These are phyloP conservation scores for Neodiprion fabricii DNA, from an alignment of 1,140 invertebrate genomes.

Conservation along the genomic window DNA sequence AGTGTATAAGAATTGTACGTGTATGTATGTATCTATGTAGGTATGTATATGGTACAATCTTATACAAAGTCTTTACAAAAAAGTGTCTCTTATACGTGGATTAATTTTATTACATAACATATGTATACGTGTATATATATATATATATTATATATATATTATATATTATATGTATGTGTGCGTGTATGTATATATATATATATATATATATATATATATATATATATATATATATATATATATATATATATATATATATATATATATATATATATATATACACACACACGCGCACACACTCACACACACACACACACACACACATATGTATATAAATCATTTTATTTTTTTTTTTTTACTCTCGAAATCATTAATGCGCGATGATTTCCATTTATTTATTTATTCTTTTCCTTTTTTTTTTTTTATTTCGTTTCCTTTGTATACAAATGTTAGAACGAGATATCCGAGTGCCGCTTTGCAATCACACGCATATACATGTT, in stretches of 20 bases:
- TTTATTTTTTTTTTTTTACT: constrained; percentile 30
- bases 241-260: no score
- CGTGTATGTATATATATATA: constrained; percentile 17
- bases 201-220: no score
- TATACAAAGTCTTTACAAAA: constrained; percentile 1
- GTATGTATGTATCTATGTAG: no score
- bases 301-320: constrained; percentile 17
- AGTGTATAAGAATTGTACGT: no score
- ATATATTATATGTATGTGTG: no score
- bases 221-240: no score
- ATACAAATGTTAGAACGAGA: constrained; percentile 20
- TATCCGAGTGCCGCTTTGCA: no score
- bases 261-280: background rate
- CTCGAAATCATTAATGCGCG: constrained; percentile 51
- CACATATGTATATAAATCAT: constrained; percentile 13
- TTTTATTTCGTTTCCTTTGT: constrained; percentile 33
- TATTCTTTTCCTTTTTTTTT: constrained; percentile 26
- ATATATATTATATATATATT: constrained; percentile 23
- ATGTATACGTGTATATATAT: constrained; percentile 10
- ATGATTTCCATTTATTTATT: constrained; percentile 39
- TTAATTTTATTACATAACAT: constrained; percentile 18
- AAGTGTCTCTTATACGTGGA: background rate
- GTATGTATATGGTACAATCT: background rate
- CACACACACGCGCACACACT: background rate
- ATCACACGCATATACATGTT: no score